Base-by-base conservation (phyloP, 2,113 vertebrate species). In the Sinocyclocheilus rhinocerous region DNA sequence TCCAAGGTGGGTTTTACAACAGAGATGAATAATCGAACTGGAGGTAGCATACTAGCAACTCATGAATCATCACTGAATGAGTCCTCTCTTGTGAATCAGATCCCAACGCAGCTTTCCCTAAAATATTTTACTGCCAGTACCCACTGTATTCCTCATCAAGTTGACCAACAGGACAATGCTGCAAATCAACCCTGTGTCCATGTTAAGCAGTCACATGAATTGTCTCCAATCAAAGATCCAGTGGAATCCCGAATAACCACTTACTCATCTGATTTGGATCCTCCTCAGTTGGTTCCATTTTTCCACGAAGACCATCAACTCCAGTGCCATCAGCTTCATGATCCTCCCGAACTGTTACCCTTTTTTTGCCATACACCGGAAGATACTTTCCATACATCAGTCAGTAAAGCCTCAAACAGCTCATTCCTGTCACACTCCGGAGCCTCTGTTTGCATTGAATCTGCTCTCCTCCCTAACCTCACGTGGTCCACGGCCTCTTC, bases 361-460 rank as follows among this genome's bases (percentile, higher is more conserved):
- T n/a, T 76, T 50, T 42, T 76, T 42, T 36, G 52, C 67, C 39
- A 45, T 8, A 29, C 45, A 6, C 26, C 70, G 16, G 87, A 90
- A 83, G 2, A 70, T 15, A 55, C 42, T 33, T 73, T 6, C 22
- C 18, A 9, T 22, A 61, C 10, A 0, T 20, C 84, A 63, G 88
- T 81, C 55, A 89, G 87, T 79, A 90, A 86, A 75, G 83, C 87
- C 61, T 89, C 88, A 24, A 89, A 84, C 9, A 33, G 12, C 6
- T 89, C 90, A 6, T 73, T 61, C 0, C 72, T 67, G n/a, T 90
- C 90, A 55, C 91, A 87, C 75, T 92, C 92, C 1, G 84, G 90
- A 63, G 92, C 95, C 1, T 90, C 90, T 1, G 24, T 93, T 67
- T 90, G 90, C 89, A 94, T 94, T 22, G 95, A 95, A 39, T 88